phyloP scores from a whole-genome alignment of 2,113 vertebrate species.

The Epinephelus cyanopodus region DNA sequence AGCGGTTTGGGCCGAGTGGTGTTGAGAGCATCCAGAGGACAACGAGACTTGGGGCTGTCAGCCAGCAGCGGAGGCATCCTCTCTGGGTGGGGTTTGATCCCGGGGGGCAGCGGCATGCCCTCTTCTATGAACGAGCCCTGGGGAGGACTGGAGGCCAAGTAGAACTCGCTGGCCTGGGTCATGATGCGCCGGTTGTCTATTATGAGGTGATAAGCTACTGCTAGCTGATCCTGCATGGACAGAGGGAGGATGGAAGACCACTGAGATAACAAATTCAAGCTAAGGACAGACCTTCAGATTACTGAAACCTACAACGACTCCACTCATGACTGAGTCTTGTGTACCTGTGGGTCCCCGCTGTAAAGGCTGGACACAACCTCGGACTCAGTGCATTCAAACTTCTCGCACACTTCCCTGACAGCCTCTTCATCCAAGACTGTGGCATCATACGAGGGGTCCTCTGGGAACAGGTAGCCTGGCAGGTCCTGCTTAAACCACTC shows the following conservation, averaged over 20 bases:
- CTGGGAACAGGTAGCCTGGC: slow-evolving; percentile 96
- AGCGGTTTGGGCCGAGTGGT: slow-evolving; percentile 96
- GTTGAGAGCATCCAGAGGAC: slow-evolving; percentile 96
- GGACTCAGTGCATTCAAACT: slow-evolving; percentile 95
- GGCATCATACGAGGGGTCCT: slow-evolving; percentile 95
- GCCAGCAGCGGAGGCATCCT: slow-evolving; percentile 95
- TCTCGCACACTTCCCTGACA: slow-evolving; percentile 96
- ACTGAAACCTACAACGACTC: neutral
- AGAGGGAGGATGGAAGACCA: neutral
- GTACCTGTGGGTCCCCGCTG: slow-evolving; percentile 92
- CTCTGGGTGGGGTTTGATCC: slow-evolving; percentile 96
- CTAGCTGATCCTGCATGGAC: slow-evolving; percentile 91
- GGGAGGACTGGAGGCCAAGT: slow-evolving; percentile 97
- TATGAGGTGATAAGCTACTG: slow-evolving; percentile 96
- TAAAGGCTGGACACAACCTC: slow-evolving; percentile 96
- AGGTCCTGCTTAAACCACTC: slow-evolving; percentile 99
- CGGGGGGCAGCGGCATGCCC: slow-evolving; percentile 91
- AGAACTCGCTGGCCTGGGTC: slow-evolving; percentile 99
- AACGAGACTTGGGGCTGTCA: slow-evolving; percentile 95
- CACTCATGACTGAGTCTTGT: neutral
- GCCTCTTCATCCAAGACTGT: slow-evolving; percentile 95
- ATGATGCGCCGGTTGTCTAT: slow-evolving; percentile 99
- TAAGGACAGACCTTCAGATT: neutral
- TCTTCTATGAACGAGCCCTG: slow-evolving; percentile 97
- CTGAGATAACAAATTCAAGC: neutral